Evolutionary conservation across 2,113 vertebrate genomes (phyloP).

Genomic region (Macquaria australasica): DNA sequence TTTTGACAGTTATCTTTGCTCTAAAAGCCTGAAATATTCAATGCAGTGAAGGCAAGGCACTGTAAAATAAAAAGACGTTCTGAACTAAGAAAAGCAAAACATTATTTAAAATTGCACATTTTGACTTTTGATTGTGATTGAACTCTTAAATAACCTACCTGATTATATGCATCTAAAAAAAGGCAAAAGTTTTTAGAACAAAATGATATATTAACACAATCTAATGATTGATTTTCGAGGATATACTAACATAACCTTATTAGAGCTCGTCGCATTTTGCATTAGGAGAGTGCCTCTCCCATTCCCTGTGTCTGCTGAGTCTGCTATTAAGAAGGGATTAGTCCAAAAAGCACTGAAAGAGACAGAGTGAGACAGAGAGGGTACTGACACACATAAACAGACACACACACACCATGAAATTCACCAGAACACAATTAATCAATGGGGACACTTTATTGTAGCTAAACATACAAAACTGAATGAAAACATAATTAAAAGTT

Average conservation of each 20-base stretch:
- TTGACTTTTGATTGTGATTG: conserved; percentile 2
- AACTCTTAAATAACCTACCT: not conserved
- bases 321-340: conserved; percentile 46
- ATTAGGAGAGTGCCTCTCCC: conserved; percentile 23
- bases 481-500: not conserved
- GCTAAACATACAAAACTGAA: not conserved
- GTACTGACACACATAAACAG: not conserved
- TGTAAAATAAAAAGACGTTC: not conserved
- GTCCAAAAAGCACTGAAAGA: conserved; percentile 26
- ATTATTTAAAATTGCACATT: not conserved
- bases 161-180: not conserved
- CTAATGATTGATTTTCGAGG: not conserved
- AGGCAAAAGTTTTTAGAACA: not conserved
- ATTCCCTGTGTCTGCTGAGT: conserved; percentile 18
- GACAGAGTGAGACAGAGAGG: not conserved
- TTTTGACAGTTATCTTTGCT: conserved; percentile 60
- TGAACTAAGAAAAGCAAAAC: not conserved
- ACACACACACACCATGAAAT: not conserved
- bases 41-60: not conserved
- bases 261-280: conserved; percentile 13
- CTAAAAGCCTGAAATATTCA: conserved; percentile 36
- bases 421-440: not conserved
- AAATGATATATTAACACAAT: not conserved
- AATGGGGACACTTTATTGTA: not conserved
- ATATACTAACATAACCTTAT: conserved; percentile 6